Evolutionary conservation across 2,888 invertebrate genomes (phyloP).

Genomic region (Matsumyia berberina): DNA sequence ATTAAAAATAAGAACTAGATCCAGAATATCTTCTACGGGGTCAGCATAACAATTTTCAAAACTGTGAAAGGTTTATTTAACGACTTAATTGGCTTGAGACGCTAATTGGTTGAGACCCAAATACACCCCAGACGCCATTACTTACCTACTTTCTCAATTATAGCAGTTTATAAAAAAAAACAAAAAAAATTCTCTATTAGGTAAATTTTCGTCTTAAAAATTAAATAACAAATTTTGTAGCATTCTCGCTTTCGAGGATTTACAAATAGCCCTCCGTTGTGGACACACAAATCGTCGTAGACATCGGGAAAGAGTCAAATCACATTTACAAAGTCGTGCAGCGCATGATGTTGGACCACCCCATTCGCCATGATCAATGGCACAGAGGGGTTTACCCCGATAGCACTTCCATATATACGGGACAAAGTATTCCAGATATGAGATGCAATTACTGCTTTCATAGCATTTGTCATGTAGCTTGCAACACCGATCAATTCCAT

Average conservation of each 20-base stretch:
- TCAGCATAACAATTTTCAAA: too few relatives aligned
- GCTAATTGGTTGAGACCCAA: too few relatives aligned
- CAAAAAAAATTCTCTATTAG: too few relatives aligned
- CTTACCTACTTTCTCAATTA: too few relatives aligned
- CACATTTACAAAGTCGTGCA: slow-evolving; percentile 93
- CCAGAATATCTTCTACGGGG: too few relatives aligned
- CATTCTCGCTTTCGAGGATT: slow-evolving; percentile 89
- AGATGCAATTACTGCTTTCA: slow-evolving; percentile 90
- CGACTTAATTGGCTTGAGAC: too few relatives aligned
- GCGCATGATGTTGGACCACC: slow-evolving; percentile 89
- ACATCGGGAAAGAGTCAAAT: slow-evolving; percentile 91
- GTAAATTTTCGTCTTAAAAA: slow-evolving; percentile 26
- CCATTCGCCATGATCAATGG: slow-evolving; percentile 86
- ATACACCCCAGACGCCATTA: too few relatives aligned
- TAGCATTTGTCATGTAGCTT: slow-evolving; percentile 95
- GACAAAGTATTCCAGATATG: slow-evolving; percentile 92
- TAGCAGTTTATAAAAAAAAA: too few relatives aligned
- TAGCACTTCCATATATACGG: slow-evolving; percentile 95
- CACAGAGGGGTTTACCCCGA: slow-evolving; percentile 90
- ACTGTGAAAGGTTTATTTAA: too few relatives aligned
- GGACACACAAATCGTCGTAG: slow-evolving; percentile 91
- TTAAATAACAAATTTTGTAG: slow-evolving; percentile 88
- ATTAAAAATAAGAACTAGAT: too few relatives aligned
- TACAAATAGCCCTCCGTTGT: slow-evolving; percentile 88
- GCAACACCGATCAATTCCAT: slow-evolving; percentile 93